Base-by-base conservation (phyloP, 1,140 invertebrate genomes). In the Geopemphigus sp. region DNA sequence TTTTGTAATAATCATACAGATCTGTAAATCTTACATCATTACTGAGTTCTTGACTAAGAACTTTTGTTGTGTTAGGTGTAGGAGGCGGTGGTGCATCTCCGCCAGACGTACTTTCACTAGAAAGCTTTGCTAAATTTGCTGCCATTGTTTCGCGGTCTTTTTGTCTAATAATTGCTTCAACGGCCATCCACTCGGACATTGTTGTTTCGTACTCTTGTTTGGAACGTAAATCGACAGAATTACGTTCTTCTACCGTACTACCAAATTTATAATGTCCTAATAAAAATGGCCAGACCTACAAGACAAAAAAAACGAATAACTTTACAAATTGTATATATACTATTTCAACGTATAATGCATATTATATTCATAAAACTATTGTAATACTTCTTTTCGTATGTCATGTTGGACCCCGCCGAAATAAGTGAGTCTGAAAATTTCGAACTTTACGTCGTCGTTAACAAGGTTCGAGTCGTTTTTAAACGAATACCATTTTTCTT, bases 131-230 rank as follows among this genome's bases (percentile, higher is more conserved):
- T 29, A 90, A 82, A 83, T 89, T 90, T 17, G 88, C 88, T 39
- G 88, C 89, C 86, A 89, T 88, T 12, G 85, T 86, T 83, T 89
- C 91, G 82, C 93, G 92, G 84, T 98, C 95, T 81, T 92, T 84
- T 84, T 96, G 94, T 80, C 91, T 85, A 1, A 97, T 94, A 81
- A 97, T 96, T 0, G 94, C 94, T 85, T 97, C 96, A 1, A 97
- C 94, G 1, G 93, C 94, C 72, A 95, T 85, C 96, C 96, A 98
- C 84, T 97, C 95, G 0, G 94, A 95, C 94, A 96, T 95, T 4
- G 91, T 94, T 11, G 92, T 92, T 86, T 97, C 95, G 83, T 95
- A 95, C 81, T 90, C 89, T 73, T 91, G 89, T 82, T 90, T 88
- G 80, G 92, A 90, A 64, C 87, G 86, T 81, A 88, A 85, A 83